Evolutionary conservation across 2,113 vertebrate species (phyloP).

Genomic region (Sterrhoptilus dennistouni): DNA sequence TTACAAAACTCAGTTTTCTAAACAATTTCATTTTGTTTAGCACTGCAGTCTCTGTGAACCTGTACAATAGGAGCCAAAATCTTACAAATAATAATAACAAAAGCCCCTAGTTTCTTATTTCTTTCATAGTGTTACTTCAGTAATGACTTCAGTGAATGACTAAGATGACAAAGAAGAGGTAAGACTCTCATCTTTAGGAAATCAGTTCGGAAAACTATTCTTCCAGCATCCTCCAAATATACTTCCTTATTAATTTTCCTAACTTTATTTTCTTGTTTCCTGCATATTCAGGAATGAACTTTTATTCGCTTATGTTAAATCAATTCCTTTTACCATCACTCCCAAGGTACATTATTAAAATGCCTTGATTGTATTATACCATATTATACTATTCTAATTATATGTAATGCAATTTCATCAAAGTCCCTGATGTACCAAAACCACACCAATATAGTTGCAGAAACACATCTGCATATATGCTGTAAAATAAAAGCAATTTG

Average conservation of each 20-base stretch:
- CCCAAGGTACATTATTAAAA: neutral
- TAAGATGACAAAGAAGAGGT: neutral
- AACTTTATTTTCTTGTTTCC: neutral
- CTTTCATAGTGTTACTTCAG: neutral
- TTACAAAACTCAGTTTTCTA: neutral
- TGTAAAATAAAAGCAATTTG: neutral
- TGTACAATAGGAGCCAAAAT: neutral
- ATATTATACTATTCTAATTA: neutral
- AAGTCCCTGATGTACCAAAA: neutral
- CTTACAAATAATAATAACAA: neutral
- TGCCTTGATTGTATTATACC: neutral
- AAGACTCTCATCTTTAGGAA: neutral
- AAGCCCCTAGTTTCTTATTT: neutral
- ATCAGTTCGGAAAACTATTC: neutral
- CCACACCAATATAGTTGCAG: neutral
- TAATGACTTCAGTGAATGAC: neutral
- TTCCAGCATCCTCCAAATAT: neutral
- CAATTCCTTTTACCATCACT: neutral
- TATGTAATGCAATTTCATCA: neutral
- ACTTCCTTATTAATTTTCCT: neutral
- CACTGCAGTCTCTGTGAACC: neutral
- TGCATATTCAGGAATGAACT: neutral
- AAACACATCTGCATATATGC: neutral
- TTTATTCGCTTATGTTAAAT: neutral
- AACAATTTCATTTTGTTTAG: neutral